Conservation (phyloP, 2,113 vertebrate genomes). For the Entomyzon cyanotis region DNA sequence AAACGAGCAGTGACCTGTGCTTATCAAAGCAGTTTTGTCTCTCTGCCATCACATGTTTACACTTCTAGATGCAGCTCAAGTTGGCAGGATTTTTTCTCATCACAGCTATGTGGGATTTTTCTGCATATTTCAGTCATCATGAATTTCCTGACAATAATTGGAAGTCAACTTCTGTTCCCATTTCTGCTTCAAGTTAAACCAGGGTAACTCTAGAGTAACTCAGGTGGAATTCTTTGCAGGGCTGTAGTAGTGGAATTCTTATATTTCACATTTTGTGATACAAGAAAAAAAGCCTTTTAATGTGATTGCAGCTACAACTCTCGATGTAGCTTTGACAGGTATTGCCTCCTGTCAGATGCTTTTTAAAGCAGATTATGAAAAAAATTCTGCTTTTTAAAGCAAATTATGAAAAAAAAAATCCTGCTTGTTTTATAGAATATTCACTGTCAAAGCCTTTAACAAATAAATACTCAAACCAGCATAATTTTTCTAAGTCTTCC, state of each 20-base stretch:
- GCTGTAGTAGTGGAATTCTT: not conserved
- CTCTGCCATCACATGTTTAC: not conserved
- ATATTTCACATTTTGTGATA: not conserved
- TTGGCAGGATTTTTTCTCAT: not conserved
- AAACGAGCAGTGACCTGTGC: not conserved
- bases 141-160: not conserved
- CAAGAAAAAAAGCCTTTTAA: not conserved
- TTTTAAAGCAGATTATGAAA: not conserved
- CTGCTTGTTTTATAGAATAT: not conserved
- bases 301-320: not conserved
- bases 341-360: not conserved
- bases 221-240: accelerated
- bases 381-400: not conserved
- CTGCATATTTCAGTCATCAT: not conserved
- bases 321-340: not conserved
- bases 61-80: not conserved
- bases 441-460: not conserved
- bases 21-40: not conserved
- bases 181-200: not conserved
- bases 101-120: not conserved
- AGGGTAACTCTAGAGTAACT: not conserved
- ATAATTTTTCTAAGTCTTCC: not conserved
- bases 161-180: not conserved
- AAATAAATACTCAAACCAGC: not conserved
- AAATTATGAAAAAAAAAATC: not conserved